Base-by-base conservation (phyloP, 2,113 vertebrate genomes). In the Galemys pyrenaicus region DNA sequence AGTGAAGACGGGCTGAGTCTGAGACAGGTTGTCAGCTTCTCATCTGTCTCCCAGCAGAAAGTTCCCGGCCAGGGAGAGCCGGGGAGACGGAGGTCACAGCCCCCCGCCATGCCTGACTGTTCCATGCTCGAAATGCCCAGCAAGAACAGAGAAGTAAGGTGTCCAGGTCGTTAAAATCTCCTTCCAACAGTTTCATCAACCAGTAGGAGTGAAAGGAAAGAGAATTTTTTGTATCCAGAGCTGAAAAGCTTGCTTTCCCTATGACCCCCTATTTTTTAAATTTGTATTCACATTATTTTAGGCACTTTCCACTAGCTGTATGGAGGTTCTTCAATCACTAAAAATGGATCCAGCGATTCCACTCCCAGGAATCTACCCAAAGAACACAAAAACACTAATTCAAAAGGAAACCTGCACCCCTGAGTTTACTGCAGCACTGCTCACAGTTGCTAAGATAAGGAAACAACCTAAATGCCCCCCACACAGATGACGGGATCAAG, bases 111-210 rank as follows among this genome's bases (percentile, higher is more conserved):
- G 2, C 46, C 67, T 26, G 78, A 8, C 37, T n/a, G 32, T 28
- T n/a, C 58, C 54, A 8, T 1, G 28, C 46, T 24, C 9, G 3
- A 24, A 54, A n/a, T 0, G 11, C 56, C 71, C 54, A 6, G 54
- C 64, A 68, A 26, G 1, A 2, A 64, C 11, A 83, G 65, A 64
- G 89, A 94, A 87, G 77, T 4, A 37, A 78, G 28, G 20, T 54
- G 67, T 90, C 89, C 49, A 6, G 75, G 65, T 37, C 70, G 67
- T 67, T 32, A 51, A 74, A 44, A 90, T 8, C 10, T 24, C 54
- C 77, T 88, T 58, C 51, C 62, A n/a, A 58, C 30, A 49, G 20
- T 70, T 90, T 84, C 51, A 88, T 80, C 44, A 96, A 82, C 58
- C 7, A 0, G 37, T 41, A 75, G 51, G 24, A 87, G 22, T 9